phyloP scores from a whole-genome alignment of 1,140 invertebrate species.

The Muscidifurax raptorellus region DNA sequence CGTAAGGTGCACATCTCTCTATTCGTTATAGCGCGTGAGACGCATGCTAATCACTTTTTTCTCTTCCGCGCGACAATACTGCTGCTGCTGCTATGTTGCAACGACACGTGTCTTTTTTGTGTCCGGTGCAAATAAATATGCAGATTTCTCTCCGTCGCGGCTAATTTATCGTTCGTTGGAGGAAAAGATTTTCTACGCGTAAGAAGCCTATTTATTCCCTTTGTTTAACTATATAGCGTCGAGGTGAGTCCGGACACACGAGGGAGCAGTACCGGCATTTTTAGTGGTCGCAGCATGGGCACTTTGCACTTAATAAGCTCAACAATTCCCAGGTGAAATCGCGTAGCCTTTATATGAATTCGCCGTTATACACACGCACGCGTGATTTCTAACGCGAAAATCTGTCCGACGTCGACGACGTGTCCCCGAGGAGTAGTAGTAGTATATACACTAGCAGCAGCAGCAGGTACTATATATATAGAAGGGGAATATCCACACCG shows the following conservation, averaged over 20 bases:
- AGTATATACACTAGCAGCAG: neutral
- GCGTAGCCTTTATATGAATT: conserved; percentile 56
- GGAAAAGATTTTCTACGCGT: neutral
- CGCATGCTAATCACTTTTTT: conserved; percentile 34
- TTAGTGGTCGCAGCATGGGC: conserved; percentile 38
- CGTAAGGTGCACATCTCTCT: conserved; percentile 41
- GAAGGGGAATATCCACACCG: conserved; percentile 23
- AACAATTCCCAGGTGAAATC: conserved; percentile 64
- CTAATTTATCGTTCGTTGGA: conserved; percentile 4
- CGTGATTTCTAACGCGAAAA: conserved; percentile 48
- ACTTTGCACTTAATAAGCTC: conserved; percentile 70
- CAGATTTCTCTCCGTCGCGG: neutral
- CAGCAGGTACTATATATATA: too few species aligned
- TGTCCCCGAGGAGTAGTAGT: conserved; percentile 3
- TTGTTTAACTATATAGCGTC: neutral
- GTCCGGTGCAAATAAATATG: conserved; percentile 31
- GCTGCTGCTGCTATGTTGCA: neutral
- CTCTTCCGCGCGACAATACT: neutral
- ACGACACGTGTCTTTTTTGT: neutral
- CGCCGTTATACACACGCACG: conserved; percentile 25
- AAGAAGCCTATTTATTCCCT: neutral
- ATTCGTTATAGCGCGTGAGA: neutral
- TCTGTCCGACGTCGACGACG: conserved; percentile 38
- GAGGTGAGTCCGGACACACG: neutral
- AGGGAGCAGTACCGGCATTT: neutral